Evolutionary conservation across 1,140 invertebrate species (phyloP), one percentile per base, ranked within the genome.

Genomic region (Carcinoscorpius rotundicauda): DNA sequence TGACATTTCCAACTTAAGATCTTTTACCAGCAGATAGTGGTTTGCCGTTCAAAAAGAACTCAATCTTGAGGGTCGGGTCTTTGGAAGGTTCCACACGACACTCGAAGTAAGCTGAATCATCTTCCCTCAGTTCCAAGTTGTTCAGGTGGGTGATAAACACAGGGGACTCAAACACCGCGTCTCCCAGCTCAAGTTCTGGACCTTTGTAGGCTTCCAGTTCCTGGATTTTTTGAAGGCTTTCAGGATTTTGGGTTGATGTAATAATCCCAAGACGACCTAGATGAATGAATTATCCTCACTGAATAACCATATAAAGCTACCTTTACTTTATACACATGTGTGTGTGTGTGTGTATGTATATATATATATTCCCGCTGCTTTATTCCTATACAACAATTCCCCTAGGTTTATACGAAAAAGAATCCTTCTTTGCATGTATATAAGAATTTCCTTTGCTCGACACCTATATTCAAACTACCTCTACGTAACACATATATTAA

Each of bases 41-140:
- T 61, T 72, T 69, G 51, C 71, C 71, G 66, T 72, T 72, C 9
- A 69, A 58, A 29, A 64, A 64, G 60, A 73, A 70, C 59, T 71
- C 70, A 71, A 95, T 89, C 72, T 87, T 88, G 81, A 97, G 86
- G 8, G 90, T 95, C 3, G 93, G 93, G 79, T 98, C 94, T 75
- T 91, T 89, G 8, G 91, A 87, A 53, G 94, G 94, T 75, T 96
- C 88, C 4, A 98, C 90, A 70, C 88, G 87, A 75, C 92, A 96
- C 77, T 97, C 92, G 74, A 99, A 98, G 76, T 93, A 91, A 69
- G 87, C 89, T 66, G 87, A 88, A 65, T 95, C 91, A 61, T 87
- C 87, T 81, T 98, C 94, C 64, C 85, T 86, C 72, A 89, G 89
- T 72, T 91, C 85, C 8, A 94, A 86, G 73, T 95, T 91, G 75